Percentiles rank a stretch among this genome's conserved stretches.
phyloP scores from a whole-genome alignment of 2,797 vertebrate genomes.

The Parotocinclus haroldoi region DNA sequence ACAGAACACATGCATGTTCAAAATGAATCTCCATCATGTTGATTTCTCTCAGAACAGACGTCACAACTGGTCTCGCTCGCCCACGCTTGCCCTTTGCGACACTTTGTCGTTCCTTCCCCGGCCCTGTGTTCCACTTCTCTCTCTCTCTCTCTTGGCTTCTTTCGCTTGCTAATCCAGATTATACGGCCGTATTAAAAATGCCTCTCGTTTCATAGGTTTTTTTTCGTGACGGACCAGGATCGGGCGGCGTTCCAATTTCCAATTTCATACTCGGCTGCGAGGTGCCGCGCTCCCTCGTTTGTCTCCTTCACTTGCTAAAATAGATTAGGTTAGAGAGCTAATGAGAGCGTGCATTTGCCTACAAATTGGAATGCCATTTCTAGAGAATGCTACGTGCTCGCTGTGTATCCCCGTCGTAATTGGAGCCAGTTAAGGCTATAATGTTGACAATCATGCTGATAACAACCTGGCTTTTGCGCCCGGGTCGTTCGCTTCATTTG shows the following conservation, averaged over 20 bases:
- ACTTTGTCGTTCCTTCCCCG: neutral
- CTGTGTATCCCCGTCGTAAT: conserved; percentile 17
- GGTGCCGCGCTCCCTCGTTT: conserved; percentile 17
- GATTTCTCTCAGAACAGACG: too few relatives aligned
- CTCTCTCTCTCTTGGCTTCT: neutral
- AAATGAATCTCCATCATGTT: too few relatives aligned
- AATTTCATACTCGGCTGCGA: conserved; percentile 28
- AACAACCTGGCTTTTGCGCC: conserved; percentile 20
- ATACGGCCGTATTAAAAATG: conserved; percentile 5
- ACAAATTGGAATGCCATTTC: conserved; percentile 1
- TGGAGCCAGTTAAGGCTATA: conserved; percentile 34
- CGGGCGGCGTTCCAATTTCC: conserved; percentile 24
- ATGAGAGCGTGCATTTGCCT: conserved; percentile 14
- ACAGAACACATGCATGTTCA: too few relatives aligned
- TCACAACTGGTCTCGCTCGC: too few relatives aligned
- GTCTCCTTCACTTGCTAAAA: conserved; percentile 19
- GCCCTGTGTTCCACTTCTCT: neutral
- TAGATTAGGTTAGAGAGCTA: conserved; percentile 14
- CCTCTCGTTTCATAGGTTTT: neutral
- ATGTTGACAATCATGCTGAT: conserved; percentile 35
- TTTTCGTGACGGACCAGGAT: neutral
- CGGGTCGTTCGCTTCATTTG: conserved; percentile 14
- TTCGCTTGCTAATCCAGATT: conserved; percentile 14
- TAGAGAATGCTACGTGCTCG: conserved; percentile 2
- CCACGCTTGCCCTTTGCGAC: too few relatives aligned